A percentile compares a stretch with the other conserved stretches of the same genome.
These are phyloP conservation scores for Sakesphorus luctuosus DNA, from an alignment of 2,113 vertebrate genomes.

Conservation along the genomic window DNA sequence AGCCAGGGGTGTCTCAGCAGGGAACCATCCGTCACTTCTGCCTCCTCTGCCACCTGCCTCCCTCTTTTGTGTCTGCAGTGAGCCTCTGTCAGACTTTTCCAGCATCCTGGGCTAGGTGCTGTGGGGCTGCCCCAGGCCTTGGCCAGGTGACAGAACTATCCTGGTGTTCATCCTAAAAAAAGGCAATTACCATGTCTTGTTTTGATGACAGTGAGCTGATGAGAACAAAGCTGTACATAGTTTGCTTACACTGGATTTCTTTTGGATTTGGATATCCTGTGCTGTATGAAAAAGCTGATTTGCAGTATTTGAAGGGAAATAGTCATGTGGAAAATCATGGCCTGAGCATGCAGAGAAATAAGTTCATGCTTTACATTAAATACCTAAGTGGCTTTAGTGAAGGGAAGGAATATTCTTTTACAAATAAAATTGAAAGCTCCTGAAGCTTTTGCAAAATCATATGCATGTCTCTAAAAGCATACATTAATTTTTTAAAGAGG, in stretches of 20 bases:
- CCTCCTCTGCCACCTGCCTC: not conserved
- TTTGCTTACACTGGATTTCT: not conserved
- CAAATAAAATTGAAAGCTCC: not conserved
- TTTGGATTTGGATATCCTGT: not conserved
- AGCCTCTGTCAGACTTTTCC: not conserved
- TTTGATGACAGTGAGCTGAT: not conserved
- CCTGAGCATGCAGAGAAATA: not conserved
- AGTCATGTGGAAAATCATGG: not conserved
- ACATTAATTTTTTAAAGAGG: not conserved
- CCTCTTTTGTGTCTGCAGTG: not conserved
- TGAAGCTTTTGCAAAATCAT: not conserved
- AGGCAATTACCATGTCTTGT: not conserved
- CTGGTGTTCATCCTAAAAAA: not conserved
- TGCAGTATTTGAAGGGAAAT: not conserved
- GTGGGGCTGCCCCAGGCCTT: not conserved
- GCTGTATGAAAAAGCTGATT: not conserved
- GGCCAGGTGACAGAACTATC: not conserved
- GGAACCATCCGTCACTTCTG: not conserved
- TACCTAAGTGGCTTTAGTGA: not conserved
- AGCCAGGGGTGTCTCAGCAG: not conserved
- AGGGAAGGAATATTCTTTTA: not conserved
- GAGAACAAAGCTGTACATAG: not conserved
- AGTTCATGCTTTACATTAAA: not conserved
- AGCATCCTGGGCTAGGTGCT: not conserved
- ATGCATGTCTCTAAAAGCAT: not conserved